Evolutionary conservation across 2,113 vertebrate genomes (phyloP).

Genomic region (Phocoena phocoena): DNA sequence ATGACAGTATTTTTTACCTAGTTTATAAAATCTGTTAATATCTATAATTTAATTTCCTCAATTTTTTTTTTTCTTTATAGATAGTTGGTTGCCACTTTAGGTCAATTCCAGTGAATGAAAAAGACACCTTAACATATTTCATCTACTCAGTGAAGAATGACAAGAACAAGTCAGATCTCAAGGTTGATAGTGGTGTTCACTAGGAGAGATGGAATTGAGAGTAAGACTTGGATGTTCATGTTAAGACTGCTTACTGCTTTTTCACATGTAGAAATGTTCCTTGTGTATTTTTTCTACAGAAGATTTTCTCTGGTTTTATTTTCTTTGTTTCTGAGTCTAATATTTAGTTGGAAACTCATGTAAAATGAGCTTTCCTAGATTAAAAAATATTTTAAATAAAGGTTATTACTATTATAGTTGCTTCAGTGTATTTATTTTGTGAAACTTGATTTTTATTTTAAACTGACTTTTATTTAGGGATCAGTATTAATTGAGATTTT

Average conservation of each 20-base stretch:
- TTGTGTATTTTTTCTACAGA: conserved; percentile 82
- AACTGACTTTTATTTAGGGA: conserved; percentile 35
- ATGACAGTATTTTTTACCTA: neutral
- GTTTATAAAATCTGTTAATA: neutral
- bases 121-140: conserved; percentile 91
- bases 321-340: conserved; percentile 84
- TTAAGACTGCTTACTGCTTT: conserved; percentile 80
- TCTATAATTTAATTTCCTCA: conserved; percentile 67
- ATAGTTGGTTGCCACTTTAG: conserved; percentile 91
- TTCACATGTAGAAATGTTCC: conserved; percentile 82
- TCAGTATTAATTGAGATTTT: conserved; percentile 28
- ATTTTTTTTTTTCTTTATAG: conserved; percentile 81
- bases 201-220: conserved; percentile 76
- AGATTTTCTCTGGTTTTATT: conserved; percentile 83
- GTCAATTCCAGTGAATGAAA: conserved; percentile 91
- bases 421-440: conserved; percentile 79
- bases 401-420: conserved; percentile 80
- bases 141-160: conserved; percentile 92
- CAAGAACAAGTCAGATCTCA: conserved; percentile 89
- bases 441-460: conserved; percentile 67
- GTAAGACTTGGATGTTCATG: conserved; percentile 70
- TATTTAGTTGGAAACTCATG: conserved; percentile 80
- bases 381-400: conserved; percentile 86
- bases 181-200: conserved; percentile 86
- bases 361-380: conserved; percentile 76